Evolutionary conservation across 2,888 invertebrate genomes (phyloP), one percentile per base, ranked within the genome.

Genomic region (Lucinisca nassula): DNA sequence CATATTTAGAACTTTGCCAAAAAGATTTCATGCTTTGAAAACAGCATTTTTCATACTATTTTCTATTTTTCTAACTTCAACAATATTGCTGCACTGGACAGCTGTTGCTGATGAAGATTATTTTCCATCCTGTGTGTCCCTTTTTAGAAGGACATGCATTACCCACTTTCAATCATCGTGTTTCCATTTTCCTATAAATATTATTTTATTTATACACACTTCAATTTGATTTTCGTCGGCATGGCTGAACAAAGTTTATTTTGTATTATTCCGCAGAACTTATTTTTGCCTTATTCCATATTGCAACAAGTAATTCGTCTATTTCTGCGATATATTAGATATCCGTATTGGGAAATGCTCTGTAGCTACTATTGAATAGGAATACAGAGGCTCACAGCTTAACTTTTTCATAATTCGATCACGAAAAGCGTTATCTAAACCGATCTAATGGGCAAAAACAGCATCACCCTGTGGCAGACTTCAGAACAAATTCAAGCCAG

Each of bases 391-490:
- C 67, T 67, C 67, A 35, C 6, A 32, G 67, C 67, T 32, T 67
- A 67, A 67, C 35, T 35, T 58, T 51, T 67, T 67, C 67, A 67
- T 67, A 67, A 35, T 67, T 67, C 67, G 30, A 67, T 67, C 58
- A 67, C 35, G 17, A 21, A 67, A 24, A 35, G 17, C 30, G 67
- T 67, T 67, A 67, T 35, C 67, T 67, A 67, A 67, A 35, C 67
- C 35, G 67, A 67, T 30, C 12, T 67, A 35, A 67, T 24, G 35
- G 67, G 35, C 55, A 67, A 67, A 67, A 67, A 67, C 67, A 67
- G 67, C 24, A 21, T 35, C 35, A 1, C 35, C 10, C 35, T 67
- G 30, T 67, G 17, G 21, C 35, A 35, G 35, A 67, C 30, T 45
- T 45, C 45, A 45, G 45, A 45, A 45, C 8, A 8, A 45, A 45